Percentiles rank a stretch among this genome's conserved stretches.
These are phyloP conservation scores for Leucophora obtusa DNA, from an alignment of 2,888 invertebrate genomes.

Conservation along the genomic window DNA sequence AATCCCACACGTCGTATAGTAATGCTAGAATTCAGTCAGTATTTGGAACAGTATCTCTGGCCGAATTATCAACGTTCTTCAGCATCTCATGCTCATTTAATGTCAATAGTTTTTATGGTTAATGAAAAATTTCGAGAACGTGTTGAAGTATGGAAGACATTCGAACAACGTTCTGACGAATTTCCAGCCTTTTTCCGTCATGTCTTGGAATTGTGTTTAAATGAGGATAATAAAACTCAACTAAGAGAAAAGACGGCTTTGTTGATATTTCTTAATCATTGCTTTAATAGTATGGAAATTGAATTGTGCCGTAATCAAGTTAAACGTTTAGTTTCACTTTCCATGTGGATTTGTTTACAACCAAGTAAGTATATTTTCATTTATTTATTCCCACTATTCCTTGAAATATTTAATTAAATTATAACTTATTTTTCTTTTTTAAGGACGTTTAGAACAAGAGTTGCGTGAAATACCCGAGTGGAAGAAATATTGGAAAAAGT, in stretches of 20 bases:
- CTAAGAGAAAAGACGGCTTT: conserved; percentile 91
- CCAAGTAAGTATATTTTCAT: conserved; percentile 82
- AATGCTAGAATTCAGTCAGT: conserved; percentile 98
- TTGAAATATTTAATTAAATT: too few relatives aligned
- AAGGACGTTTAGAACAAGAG: conserved; percentile 90
- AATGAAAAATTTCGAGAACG: conserved; percentile 99
- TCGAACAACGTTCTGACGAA: conserved; percentile 86
- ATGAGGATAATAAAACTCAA: conserved; percentile 66
- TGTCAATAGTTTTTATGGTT: conserved; percentile 98
- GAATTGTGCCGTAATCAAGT: conserved; percentile 95
- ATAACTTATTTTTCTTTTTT: conserved; percentile 44
- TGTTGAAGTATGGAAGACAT: conserved; percentile 97
- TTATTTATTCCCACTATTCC: too few relatives aligned
- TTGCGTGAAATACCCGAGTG: conserved; percentile 92
- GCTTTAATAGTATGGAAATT: conserved; percentile 98
- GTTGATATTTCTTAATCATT: conserved; percentile 95
- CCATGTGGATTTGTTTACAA: conserved; percentile 95
- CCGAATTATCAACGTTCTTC: conserved; percentile 90
- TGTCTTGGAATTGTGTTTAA: conserved; percentile 86
- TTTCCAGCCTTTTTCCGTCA: conserved; percentile 91
- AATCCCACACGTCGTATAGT: conserved; percentile 93
- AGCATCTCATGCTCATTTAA: conserved; percentile 91
- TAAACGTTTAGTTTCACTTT: conserved; percentile 92
- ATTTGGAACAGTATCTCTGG: conserved; percentile 98
- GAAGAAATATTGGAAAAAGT: conserved; percentile 93